Evolutionary conservation across 2,113 vertebrate genomes (phyloP), one percentile per base, ranked within the genome.

Genomic region (Podocnemis expansa): DNA sequence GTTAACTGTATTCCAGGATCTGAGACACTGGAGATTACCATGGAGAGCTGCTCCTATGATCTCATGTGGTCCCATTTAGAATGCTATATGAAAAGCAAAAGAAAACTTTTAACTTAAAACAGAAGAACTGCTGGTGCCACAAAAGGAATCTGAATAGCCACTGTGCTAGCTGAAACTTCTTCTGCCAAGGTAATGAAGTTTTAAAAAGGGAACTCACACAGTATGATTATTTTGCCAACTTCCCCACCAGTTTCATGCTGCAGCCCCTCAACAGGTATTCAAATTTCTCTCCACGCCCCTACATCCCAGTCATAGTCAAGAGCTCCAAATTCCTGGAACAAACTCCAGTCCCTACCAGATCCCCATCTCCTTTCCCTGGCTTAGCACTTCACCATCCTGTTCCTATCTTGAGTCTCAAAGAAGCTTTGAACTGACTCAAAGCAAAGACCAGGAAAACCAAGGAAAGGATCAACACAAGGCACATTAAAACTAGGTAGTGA

Each of bases 11-110:
- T 24, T 27, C 45, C 78, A 81, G 19, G 89, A 84, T 29, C 5
- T 1, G 2, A 34, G 9, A 38, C 7, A n/a, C 3, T 0, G 0
- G 76, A 8, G 22, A 14, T 63, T 81, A 51, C 10, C 16, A 21
- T 55, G n/a, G 75, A 78, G 34, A 94, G 55, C 54, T 55, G 9
- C 5, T 73, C 13, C 29, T 25, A 78, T 29, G 14, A 81, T 19
- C 0, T 0, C 7, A 38, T 60, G 5, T 5, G 38, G 31, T 21
- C n/a, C 10, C 10, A 75, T 25, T 75, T 75, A 75, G 24, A 75
- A 25, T 11, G 21, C 41, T 43, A 75, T n/a, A n/a, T 19, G 41
- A 21, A 43, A 25, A 31, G 5, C 82, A 41, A 24, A n/a, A 8
- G 24, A 25, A 5, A 0, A 0, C 60, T 31, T 56, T 3, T 5